Evolutionary conservation across 2,888 invertebrate genomes (phyloP), one percentile per base, ranked within the genome.

Genomic region (Pecten maximus): DNA sequence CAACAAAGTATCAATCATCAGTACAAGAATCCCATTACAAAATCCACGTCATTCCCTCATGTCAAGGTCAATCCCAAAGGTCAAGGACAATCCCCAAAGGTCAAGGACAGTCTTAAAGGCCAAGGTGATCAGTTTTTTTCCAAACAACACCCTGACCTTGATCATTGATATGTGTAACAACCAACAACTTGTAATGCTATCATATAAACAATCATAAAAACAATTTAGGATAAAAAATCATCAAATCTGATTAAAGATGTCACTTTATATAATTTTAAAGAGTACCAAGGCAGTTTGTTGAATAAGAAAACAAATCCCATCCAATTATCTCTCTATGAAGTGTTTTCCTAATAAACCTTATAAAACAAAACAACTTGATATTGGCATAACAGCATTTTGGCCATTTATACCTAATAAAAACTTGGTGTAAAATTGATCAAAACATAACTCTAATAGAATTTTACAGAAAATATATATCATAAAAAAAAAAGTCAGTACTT

Each of bases 401-500:
- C 60, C 60, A 28, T 74, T n/a, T 74, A 4, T 74, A 74, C 28
- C 60, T 40, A 86, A 44, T 44, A 60, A n/a, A 86, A 40, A 89
- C 40, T 40, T 19, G 4, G n/a, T 86, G 44, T 19, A 86, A 86
- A 89, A 40, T 86, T 40, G 86, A 35, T 87, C 40, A 50, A 54
- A 88, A 54, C n/a, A 88, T 39, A 60, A 35, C 60, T 40, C 40
- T 54, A 23, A 88, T 15, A 89, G 8, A 74, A 28, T 40, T 35
- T 44, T 39, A 87, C 40, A 39, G 39, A 39, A 87, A 6, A 40
- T 39, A 23, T 74, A 74, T 10, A 6, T 35, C 35, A 74, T 6
- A 28, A 74, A 12, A 10, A 8, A 8, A 15, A 8, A 35, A 35
- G 12, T 54, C 23, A 54, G 23, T 19, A 54, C 12, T 3, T 16